phyloP scores from a whole-genome alignment of 2,888 invertebrate species.

The Drosophila cognata region DNA sequence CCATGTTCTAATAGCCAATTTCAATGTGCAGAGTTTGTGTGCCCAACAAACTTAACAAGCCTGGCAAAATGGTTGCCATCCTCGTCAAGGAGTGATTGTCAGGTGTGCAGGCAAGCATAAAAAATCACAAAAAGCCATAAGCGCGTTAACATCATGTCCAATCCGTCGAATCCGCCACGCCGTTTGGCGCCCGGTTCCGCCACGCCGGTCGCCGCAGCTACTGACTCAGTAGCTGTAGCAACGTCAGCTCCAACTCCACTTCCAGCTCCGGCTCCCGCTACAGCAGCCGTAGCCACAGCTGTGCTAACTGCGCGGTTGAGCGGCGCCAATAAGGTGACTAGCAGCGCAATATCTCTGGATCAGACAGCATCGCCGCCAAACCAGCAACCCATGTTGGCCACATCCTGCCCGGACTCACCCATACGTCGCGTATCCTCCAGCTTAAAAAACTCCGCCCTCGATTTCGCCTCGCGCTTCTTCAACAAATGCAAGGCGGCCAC shows the following conservation, averaged over 20 bases:
- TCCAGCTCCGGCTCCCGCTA: constrained; percentile 1
- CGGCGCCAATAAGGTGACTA: constrained; percentile 54
- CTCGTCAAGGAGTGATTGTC: constrained; percentile 36
- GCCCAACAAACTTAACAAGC: constrained; percentile 16
- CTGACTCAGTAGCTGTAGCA: constrained; percentile 7
- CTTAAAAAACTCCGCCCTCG: constrained; percentile 83
- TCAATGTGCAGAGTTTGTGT: constrained; percentile 30
- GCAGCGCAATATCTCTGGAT: constrained; percentile 49
- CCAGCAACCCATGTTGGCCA: constrained; percentile 41
- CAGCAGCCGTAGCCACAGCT: constrained; percentile 49
- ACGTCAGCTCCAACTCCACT: not conserved
- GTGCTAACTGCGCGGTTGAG: constrained; percentile 65
- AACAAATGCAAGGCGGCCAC: constrained; percentile 95
- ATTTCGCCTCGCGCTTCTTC: constrained; percentile 87
- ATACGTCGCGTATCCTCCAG: constrained; percentile 84
- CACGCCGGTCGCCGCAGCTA: constrained; percentile 57
- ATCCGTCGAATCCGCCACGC: constrained; percentile 63
- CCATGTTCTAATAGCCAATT: constrained; percentile 45
- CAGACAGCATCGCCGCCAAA: constrained; percentile 26
- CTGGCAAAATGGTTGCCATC: constrained; percentile 35
- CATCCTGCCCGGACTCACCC: constrained; percentile 83
- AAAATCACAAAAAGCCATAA: constrained; percentile 14
- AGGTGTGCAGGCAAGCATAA: constrained; percentile 31
- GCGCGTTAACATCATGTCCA: constrained; percentile 71
- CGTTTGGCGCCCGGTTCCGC: constrained; percentile 78